Base-by-base conservation (phyloP, 2,797 vertebrate species). In the Sebastolobus alascanus region DNA sequence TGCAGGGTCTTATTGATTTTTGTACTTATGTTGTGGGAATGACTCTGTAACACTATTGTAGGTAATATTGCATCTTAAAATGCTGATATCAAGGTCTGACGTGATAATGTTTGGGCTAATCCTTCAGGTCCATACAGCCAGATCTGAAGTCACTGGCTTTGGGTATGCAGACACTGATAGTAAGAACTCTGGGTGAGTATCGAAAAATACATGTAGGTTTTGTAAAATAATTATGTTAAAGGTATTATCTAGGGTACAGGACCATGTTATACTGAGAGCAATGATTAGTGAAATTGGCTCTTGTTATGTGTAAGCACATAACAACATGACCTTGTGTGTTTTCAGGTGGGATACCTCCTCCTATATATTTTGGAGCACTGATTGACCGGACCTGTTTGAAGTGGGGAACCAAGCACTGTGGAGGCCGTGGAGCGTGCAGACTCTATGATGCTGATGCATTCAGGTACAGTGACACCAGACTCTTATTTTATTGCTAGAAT, bases 371-470 rank as follows among this genome's bases (percentile, higher is more conserved):
- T 20, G 96, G 99, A 74, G 95, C 96, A 6, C 91, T 99, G 88
- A 96, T 99, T 84, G 99, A 99, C 80, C 95, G 85, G 14, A 97
- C 97, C 0, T 99, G 98, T 94, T 93, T 99, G 93, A 99, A 98
- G 52, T 96, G 94, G 98, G 95, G 94, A n/a, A 94, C 93, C 25
- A 96, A 96, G 80, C 94, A 91, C 5, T 99, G 97, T 61, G 96
- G 96, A 20, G 95, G 94, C 1, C 94, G 91, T 60, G 98, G 98
- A 35, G 96, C 97, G 0, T 97, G 99, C 75, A 91, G 98, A 76
- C 92, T 99, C 20, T 99, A 93, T 56, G 91, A 99, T 69, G 87
- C 95, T 8, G 82, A 94, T 40, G 43, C 70, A 0, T 97, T 96
- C 70, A 96, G 96, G 97, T 97, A 89, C 77, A 33, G 18, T 38